Percentiles rank a stretch among this genome's conserved stretches.
These are phyloP conservation scores for Leptopilina syphax DNA, from an alignment of 2,888 invertebrate species.

Conservation along the genomic window DNA sequence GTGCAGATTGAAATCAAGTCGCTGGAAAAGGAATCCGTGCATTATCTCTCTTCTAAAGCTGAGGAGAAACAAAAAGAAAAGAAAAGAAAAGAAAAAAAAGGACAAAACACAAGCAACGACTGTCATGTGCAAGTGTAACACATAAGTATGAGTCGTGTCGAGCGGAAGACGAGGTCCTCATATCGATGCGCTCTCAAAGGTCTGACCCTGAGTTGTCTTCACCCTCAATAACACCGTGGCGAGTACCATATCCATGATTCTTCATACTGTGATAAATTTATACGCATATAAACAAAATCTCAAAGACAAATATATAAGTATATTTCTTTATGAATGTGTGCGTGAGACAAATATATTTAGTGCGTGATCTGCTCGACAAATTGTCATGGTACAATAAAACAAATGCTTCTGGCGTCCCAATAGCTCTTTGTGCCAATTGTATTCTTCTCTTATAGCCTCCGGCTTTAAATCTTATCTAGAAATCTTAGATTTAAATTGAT, in stretches of 20 bases:
- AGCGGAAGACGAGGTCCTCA: constrained; percentile 66
- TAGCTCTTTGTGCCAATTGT: constrained; percentile 39
- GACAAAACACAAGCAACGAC: constrained; percentile 2
- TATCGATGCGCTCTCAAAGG: constrained; percentile 69
- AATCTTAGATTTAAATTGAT: constrained; percentile 5
- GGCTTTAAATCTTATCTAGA: not conserved
- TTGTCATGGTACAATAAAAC: constrained; percentile 63
- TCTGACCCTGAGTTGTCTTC: constrained; percentile 73
- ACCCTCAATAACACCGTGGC: constrained; percentile 52
- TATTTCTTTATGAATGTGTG: constrained; percentile 40
- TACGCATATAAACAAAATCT: not conserved
- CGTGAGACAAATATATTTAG: constrained; percentile 73
- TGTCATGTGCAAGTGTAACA: constrained; percentile 58
- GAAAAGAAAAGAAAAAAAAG: not conserved
- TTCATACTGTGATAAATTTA: constrained; percentile 48
- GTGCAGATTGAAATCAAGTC: constrained; percentile 15
- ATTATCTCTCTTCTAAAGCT: constrained; percentile 1
- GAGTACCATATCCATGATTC: constrained; percentile 51
- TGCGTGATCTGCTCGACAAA: constrained; percentile 72
- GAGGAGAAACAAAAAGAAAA: too few species aligned
- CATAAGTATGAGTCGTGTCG: constrained; percentile 61
- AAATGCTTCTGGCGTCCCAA: constrained; percentile 57
- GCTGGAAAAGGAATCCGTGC: constrained; percentile 1
- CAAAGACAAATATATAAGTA: constrained; percentile 21
- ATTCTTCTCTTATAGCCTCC: not conserved